Conservation (phyloP, 2,797 vertebrate species). For the Apogon talboti region DNA sequence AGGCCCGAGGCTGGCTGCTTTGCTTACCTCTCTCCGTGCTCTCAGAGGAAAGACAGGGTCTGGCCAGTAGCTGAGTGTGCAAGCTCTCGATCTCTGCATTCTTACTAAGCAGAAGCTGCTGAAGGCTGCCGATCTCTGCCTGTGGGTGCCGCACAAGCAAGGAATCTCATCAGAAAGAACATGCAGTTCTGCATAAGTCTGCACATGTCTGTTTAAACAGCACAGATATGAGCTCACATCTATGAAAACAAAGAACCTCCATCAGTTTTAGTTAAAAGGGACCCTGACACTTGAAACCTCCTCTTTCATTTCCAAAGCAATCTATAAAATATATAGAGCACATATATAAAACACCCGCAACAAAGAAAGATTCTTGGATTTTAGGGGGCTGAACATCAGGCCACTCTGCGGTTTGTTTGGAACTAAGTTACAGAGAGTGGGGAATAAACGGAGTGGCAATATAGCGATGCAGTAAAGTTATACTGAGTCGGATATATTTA, state of each 20-base stretch:
- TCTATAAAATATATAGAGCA: too few relatives aligned
- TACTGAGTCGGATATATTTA: slow-evolving; percentile 32
- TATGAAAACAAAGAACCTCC: slow-evolving; percentile 15
- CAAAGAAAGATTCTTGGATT: slow-evolving; percentile 21
- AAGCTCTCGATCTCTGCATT: slow-evolving; percentile 93
- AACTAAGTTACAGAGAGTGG: slow-evolving; percentile 14
- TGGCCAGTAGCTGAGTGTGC: slow-evolving; percentile 89
- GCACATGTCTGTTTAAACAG: slow-evolving; percentile 20
- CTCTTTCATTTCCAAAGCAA: slow-evolving; percentile 2
- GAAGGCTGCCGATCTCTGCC: slow-evolving; percentile 94
- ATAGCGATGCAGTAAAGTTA: slow-evolving; percentile 7
- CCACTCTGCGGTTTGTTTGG: slow-evolving; percentile 47
- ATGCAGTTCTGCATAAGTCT: background rate
- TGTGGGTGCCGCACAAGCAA: slow-evolving; percentile 69
- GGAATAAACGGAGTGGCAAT: slow-evolving; percentile 45
- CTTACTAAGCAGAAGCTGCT: slow-evolving; percentile 91
- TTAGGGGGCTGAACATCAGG: slow-evolving; percentile 14
- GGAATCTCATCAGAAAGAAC: slow-evolving; percentile 14
- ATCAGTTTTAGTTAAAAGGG: slow-evolving; percentile 15
- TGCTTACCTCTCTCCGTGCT: slow-evolving; percentile 89
- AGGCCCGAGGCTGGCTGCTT: slow-evolving; percentile 9
- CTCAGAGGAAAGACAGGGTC: slow-evolving; percentile 82
- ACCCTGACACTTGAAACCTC: slow-evolving; percentile 4
- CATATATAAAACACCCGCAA: slow-evolving; percentile 29
- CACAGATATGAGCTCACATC: slow-evolving; percentile 3